Evolutionary conservation across 2,888 invertebrate genomes (phyloP), one percentile per base, ranked within the genome.

Genomic region (Epinotia ramella): DNA sequence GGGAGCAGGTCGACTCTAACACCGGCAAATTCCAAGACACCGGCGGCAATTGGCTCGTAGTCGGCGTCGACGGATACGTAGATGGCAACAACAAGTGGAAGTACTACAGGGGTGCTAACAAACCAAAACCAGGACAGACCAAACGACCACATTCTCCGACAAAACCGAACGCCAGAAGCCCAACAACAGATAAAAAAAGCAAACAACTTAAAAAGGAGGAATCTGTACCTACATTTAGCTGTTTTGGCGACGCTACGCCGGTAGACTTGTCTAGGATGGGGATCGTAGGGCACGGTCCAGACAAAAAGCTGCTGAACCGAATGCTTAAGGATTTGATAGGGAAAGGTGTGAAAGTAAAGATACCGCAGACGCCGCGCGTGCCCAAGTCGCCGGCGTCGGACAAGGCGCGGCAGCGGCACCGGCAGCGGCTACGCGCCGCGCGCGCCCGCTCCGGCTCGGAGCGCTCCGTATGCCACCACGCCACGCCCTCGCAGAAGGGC

Each of bases 51-150:
- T 91, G 91, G 92, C 79, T 90, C 16, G 83, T 88, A 7, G 86
- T 94, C 46, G 94, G 94, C 7, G 82, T 93, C 12, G 93, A 94
- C 81, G 94, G 94, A 9, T 94, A 86, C 77, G 81, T 94, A 16
- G 91, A 93, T 78, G 18, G 79, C 64, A 80, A 87, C 66, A 87
- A 87, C 9, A 89, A 83, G 79, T 94, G 94, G 94, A 87, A 82
- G 69, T 88, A 75, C 80, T 93, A 93, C 78, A 83, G 5, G 84
- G 77, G 79, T 75, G 49, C 75, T 5, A 56, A 79, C 2, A 60
- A 53, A 59, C 80, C 81, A 72, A 83, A 83, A 60, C 73, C 69
- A 62, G 2, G 11, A 69, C 20, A 5, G 16, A 7, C 24, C 60
- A 60, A 46, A 44, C 33, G 18, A 18, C 20, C 40, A 2, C 13